phyloP scores from a whole-genome alignment of 2,888 invertebrate genomes.

The Malthinus seriepunctatus region DNA sequence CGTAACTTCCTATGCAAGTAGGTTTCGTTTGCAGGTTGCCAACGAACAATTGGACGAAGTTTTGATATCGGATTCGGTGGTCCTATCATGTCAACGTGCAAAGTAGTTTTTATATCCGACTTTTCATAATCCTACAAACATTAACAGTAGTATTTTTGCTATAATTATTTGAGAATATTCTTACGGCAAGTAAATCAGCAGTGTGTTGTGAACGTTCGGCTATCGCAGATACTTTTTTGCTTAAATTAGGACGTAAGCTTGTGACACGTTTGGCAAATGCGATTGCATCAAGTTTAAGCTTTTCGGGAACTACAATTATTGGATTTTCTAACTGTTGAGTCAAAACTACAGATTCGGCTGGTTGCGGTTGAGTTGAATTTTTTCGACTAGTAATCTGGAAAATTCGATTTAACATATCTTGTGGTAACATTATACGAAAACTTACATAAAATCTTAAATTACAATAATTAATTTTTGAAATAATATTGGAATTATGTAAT shows the following conservation, averaged over 20 bases:
- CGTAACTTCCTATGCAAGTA: constrained; percentile 66
- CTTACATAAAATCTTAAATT: too few species aligned
- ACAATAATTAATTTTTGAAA: too few species aligned
- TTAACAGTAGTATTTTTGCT: background rate
- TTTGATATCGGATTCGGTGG: constrained; percentile 83
- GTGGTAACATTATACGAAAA: too few species aligned
- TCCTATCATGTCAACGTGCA: constrained; percentile 67
- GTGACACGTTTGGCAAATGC: background rate
- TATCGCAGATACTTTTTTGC: background rate
- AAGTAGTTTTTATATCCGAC: too few species aligned
- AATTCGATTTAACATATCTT: too few species aligned
- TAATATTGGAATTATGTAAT: too few species aligned
- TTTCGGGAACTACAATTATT: background rate
- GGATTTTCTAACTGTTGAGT: background rate
- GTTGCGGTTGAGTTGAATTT: background rate
- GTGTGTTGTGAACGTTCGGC: background rate
- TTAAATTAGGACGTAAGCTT: background rate
- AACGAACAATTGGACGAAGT: constrained; percentile 71
- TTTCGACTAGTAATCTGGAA: too few species aligned
- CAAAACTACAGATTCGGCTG: background rate
- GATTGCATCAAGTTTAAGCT: background rate
- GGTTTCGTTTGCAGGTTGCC: constrained; percentile 68
- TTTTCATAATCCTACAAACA: too few species aligned
- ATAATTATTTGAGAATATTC: background rate
- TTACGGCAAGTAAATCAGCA: background rate